Evolutionary conservation across 2,888 invertebrate genomes (phyloP), one percentile per base, ranked within the genome.

Genomic region (Ligdia adustata): DNA sequence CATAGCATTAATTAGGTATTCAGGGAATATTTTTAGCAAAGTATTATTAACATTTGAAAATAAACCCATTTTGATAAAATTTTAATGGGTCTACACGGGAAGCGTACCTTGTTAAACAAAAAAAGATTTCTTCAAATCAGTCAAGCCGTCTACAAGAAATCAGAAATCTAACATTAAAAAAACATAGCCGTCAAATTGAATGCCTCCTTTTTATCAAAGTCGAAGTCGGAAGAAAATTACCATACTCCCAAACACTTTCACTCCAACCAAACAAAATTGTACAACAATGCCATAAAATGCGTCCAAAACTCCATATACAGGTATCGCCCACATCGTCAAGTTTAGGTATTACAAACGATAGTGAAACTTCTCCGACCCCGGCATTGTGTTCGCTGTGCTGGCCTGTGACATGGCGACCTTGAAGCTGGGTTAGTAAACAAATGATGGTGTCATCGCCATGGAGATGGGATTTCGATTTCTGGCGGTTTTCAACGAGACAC

Each of bases 361-460:
- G 85, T 81, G 83, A 86, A 81, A 82, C 65, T 26, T 33, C 45
- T 34, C 64, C 79, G 82, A 83, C 80, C 83, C n/a, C 68, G 78
- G 60, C 72, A 79, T 79, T 82, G 84, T 72, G n/a, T n/a, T n/a
- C n/a, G n/a, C n/a, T n/a, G n/a, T n/a, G n/a, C n/a, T 22, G 71
- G 75, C 62, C 76, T 75, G 71, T 81, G 79, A 80, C 77, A 75
- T 60, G 57, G 50, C 70, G 84, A 73, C 84, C 85, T 84, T 85
- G 81, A 60, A 68, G 66, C 68, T 70, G 71, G 64, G 63, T 63
- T 72, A 59, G 75, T 79, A 79, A 79, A 80, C 82, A 77, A 71
- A 73, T 66, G 62, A 64, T 63, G 67, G 66, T 59, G 64, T 66
- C 53, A 55, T 64, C 62, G 60, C 47, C 54, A 57, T 55, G 47